These are phyloP conservation scores for Phymanthus crucifer DNA, from an alignment of 92 coral and sea anemone genomes.

Conservation along the genomic window DNA sequence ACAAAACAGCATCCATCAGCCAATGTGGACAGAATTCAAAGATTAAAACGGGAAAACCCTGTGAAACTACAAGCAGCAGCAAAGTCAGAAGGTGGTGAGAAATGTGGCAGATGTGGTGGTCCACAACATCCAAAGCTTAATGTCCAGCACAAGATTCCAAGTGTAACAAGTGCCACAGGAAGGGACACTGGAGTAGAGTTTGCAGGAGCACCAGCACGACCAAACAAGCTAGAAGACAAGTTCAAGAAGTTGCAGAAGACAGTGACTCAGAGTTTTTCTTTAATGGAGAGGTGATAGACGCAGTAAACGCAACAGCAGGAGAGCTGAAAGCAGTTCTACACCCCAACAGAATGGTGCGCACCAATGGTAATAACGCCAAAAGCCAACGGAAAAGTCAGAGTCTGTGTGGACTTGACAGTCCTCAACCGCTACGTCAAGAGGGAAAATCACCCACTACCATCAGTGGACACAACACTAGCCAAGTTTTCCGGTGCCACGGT, in stretches of 20 bases:
- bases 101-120: not conserved
- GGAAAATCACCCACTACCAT: too few species aligned
- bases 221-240: not conserved
- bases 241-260: constrained; percentile 5
- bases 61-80: not conserved
- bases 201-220: not conserved
- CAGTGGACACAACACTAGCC: not conserved
- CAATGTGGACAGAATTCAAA: not conserved
- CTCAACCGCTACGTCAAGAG: too few species aligned
- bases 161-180: not conserved
- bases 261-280: not conserved
- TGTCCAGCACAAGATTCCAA: constrained; percentile 6
- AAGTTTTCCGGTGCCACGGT: not conserved
- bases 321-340: constrained; percentile 21
- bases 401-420: constrained; percentile 30
- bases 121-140: not conserved
- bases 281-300: not conserved
- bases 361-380: constrained; percentile 11
- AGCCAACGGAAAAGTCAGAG: constrained; percentile 12
- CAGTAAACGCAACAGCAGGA: not conserved
- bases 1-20: not conserved
- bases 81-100: not conserved
- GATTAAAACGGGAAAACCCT: not conserved
- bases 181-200: constrained; percentile 1
- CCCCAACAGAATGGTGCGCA: constrained; percentile 23